Evolutionary conservation across 2,888 invertebrate species (phyloP).

Genomic region (Drosophila histrio): DNA sequence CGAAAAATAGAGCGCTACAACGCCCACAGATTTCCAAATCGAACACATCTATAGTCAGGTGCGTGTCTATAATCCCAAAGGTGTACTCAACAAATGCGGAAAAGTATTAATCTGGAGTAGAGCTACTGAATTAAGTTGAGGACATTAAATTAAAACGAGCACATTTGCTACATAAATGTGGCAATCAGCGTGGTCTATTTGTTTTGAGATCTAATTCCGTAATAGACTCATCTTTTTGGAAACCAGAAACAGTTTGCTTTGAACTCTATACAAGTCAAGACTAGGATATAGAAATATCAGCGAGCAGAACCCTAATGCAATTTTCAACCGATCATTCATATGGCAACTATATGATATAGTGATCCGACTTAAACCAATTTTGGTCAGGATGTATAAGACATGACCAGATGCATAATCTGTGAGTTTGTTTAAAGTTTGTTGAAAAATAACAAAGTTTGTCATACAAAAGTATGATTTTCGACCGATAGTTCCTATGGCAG

Average conservation of each 20-base stretch:
- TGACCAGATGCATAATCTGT: too few relatives aligned
- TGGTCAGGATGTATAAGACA: too few relatives aligned
- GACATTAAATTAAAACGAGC: not conserved
- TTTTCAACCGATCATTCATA: too few relatives aligned
- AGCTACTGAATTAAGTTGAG: not conserved
- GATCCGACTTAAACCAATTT: too few relatives aligned
- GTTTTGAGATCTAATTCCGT: not conserved
- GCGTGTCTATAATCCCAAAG: not conserved
- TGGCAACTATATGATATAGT: too few relatives aligned
- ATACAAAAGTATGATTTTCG: too few relatives aligned
- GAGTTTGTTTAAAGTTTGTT: too few relatives aligned
- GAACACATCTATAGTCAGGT: conserved; percentile 4
- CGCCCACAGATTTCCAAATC: conserved; percentile 24
- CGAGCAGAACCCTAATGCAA: too few relatives aligned
- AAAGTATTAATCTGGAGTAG: not conserved
- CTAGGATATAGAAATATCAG: too few relatives aligned
- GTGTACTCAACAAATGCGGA: conserved; percentile 2
- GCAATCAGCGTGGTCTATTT: not conserved
- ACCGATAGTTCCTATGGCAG: too few relatives aligned
- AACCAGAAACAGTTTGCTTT: not conserved
- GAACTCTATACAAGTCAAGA: not conserved
- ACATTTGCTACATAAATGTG: not conserved
- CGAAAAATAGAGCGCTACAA: conserved; percentile 12
- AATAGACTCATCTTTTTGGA: not conserved
- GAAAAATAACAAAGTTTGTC: too few relatives aligned